Evolutionary conservation across 2,888 invertebrate genomes (phyloP).

Genomic region (Mesorhabditis belari): DNA sequence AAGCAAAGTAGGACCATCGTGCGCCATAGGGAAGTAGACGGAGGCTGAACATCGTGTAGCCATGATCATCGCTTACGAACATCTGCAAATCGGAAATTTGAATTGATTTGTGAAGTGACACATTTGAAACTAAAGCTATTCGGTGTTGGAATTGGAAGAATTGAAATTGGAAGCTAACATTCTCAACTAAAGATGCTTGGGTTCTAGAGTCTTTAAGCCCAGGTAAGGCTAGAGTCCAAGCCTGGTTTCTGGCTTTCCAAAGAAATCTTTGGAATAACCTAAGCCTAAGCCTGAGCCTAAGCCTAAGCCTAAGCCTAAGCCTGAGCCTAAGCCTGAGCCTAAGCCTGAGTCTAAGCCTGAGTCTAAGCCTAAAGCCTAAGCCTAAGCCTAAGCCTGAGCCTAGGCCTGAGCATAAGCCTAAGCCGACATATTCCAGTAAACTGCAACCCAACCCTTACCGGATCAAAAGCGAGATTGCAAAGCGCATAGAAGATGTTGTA

Average conservation of each 20-base stretch:
- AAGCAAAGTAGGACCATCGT: too few species aligned
- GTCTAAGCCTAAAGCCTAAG: too few species aligned
- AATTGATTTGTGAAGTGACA: too few species aligned
- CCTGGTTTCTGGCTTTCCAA: background rate
- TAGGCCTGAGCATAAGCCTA: background rate
- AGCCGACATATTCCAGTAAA: background rate
- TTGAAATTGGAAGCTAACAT: too few species aligned
- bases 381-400: background rate
- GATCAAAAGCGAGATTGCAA: background rate
- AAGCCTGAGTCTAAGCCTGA: background rate
- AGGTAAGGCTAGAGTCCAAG: background rate
- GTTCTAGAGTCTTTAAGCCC: background rate
- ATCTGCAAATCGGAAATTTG: too few species aligned
- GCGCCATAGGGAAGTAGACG: too few species aligned
- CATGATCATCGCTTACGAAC: too few species aligned
- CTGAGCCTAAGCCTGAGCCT: background rate
- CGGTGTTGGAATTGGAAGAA: too few species aligned
- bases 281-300: background rate
- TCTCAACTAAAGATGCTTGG: background rate
- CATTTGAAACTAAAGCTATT: too few species aligned
- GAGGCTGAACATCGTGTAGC: too few species aligned
- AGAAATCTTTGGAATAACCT: background rate
- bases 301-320: background rate
- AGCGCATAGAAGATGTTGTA: background rate
- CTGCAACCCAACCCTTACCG: background rate